These are phyloP conservation scores for Pseudorhombus dupliciocellatus DNA, from an alignment of 2,113 vertebrate genomes.

Conservation along the genomic window DNA sequence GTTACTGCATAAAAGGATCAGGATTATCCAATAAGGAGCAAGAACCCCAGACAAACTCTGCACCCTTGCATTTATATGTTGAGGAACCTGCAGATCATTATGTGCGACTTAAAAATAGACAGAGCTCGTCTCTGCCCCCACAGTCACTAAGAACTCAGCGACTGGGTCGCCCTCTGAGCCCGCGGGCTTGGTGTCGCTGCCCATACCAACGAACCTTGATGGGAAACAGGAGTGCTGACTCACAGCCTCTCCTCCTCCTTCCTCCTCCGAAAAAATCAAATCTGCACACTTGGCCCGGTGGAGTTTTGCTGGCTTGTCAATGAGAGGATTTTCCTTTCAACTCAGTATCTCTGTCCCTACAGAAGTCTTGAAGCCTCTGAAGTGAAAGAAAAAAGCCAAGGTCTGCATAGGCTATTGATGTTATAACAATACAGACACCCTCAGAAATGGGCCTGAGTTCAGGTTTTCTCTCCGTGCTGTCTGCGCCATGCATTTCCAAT, in stretches of 20 bases:
- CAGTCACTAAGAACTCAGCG: not conserved
- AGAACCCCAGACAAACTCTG: too few species aligned
- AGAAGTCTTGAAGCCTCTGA: conserved; percentile 23
- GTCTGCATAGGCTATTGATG: conserved; percentile 20
- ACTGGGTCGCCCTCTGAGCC: not conserved
- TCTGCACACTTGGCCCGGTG: conserved; percentile 30
- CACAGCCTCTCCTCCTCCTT: conserved; percentile 5
- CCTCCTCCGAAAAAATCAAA: conserved; percentile 10
- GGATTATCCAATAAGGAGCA: too few species aligned
- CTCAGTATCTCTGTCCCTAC: conserved; percentile 32
- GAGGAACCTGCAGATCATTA: not conserved
- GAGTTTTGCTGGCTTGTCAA: conserved; percentile 46
- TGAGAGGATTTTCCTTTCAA: conserved; percentile 54
- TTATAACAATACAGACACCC: conserved; percentile 6
- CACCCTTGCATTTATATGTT: not conserved
- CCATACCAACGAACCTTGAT: conserved; percentile 25
- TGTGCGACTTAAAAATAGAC: not conserved
- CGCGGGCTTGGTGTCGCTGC: not conserved
- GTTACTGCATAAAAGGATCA: too few species aligned
- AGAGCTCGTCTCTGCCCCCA: not conserved
- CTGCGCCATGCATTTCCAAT: not conserved
- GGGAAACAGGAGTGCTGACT: conserved; percentile 45
- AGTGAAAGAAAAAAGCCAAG: conserved; percentile 6
- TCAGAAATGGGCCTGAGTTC: conserved; percentile 8
- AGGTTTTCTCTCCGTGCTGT: not conserved